Conservation (phyloP, 1,140 invertebrate genomes). For the Ceratosolen fusciceps region DNA sequence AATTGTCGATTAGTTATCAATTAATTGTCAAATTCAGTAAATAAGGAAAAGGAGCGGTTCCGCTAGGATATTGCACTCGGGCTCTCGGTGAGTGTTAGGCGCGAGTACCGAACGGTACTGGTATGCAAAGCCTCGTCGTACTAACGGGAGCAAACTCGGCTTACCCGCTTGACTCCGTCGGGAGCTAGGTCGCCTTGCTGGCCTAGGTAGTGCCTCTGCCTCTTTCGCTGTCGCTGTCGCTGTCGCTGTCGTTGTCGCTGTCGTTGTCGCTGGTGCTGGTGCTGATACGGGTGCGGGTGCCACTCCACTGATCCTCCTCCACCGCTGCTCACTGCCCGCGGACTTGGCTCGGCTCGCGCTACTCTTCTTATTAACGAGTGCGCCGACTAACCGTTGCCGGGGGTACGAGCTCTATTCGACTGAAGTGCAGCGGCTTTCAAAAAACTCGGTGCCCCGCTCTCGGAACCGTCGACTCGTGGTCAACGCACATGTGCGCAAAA, state of each 20-base stretch:
- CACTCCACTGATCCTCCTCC: too few relatives aligned
- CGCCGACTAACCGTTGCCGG: background rate
- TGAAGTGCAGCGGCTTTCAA: background rate
- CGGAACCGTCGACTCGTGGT: background rate
- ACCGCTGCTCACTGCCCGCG: background rate
- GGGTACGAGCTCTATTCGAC: background rate
- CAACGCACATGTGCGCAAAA: background rate
- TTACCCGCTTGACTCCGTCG: conserved; percentile 37
- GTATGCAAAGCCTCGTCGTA: conserved; percentile 25
- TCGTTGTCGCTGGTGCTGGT: background rate
- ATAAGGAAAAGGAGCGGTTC: background rate
- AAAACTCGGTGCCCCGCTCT: background rate
- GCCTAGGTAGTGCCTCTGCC: background rate
- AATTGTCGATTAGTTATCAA: too few relatives aligned
- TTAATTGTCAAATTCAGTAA: background rate
- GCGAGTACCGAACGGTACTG: conserved; percentile 4
- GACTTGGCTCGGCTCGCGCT: background rate
- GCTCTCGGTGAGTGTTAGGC: too few relatives aligned
- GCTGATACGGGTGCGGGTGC: background rate
- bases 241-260: too few relatives aligned
- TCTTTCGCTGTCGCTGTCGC: background rate
- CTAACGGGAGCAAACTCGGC: conserved; percentile 20
- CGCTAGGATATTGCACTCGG: background rate
- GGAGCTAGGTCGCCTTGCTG: background rate
- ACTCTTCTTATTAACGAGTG: background rate